phyloP scores from a whole-genome alignment of 2,888 invertebrate species.

The Globia sparganii region DNA sequence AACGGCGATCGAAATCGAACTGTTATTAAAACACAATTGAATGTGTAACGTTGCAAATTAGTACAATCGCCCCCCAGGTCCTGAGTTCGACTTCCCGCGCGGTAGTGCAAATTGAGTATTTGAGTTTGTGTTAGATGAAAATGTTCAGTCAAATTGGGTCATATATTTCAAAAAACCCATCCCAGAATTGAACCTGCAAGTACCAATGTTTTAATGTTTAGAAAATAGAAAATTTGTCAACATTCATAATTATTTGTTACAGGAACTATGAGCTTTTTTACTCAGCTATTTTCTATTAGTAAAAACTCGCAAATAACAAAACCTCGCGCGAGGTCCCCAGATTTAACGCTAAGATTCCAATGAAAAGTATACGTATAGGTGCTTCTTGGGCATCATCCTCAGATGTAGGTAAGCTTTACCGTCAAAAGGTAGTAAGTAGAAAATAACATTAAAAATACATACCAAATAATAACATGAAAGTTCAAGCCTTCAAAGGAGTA shows the following conservation, averaged over 20 bases:
- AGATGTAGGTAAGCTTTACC: background rate
- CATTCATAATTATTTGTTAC: background rate
- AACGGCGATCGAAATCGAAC: too few relatives aligned
- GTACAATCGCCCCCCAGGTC: too few relatives aligned
- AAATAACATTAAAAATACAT: background rate
- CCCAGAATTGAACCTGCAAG: background rate
- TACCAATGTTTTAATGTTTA: background rate
- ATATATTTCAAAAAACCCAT: too few relatives aligned
- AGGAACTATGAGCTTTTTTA: background rate
- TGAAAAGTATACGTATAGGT: background rate
- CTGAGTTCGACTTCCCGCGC: too few relatives aligned
- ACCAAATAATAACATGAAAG: background rate
- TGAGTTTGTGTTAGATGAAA: too few relatives aligned
- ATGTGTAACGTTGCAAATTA: too few relatives aligned
- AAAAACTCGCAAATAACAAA: background rate
- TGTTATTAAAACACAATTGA: too few relatives aligned
- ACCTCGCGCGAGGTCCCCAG: background rate
- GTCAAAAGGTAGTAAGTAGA: background rate
- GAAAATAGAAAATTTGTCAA: background rate
- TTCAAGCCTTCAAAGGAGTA: background rate
- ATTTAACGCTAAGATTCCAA: background rate
- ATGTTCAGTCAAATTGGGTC: too few relatives aligned
- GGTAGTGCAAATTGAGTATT: too few relatives aligned
- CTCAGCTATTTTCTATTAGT: background rate
- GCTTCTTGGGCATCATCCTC: background rate